Percentiles rank a stretch among this genome's conserved stretches.
Conservation (phyloP, 2,888 invertebrate species). For the Tinea semifulvella region DNA sequence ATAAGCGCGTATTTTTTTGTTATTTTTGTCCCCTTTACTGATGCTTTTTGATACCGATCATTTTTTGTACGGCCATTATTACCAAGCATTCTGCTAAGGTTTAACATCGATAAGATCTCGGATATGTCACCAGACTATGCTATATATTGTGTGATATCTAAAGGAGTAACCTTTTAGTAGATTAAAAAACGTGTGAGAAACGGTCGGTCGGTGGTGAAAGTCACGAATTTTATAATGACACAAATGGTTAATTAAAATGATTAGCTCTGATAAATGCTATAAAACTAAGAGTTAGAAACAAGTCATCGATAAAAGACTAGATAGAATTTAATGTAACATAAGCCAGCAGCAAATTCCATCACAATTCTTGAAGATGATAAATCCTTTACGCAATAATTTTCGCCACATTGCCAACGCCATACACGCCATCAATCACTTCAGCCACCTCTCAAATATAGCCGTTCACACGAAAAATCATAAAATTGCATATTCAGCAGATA, state of each 20-base stretch:
- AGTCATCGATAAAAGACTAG: too few species aligned
- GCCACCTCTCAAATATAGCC: slow-evolving; percentile 45
- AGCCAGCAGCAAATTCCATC: not conserved
- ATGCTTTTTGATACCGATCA: slow-evolving; percentile 60
- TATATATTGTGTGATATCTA: slow-evolving; percentile 44
- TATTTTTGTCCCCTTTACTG: slow-evolving; percentile 55
- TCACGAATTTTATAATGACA: too few species aligned
- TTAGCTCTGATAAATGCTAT: too few species aligned
- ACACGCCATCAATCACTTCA: slow-evolving; percentile 39
- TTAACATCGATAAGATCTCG: slow-evolving; percentile 60
- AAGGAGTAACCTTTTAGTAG: slow-evolving; percentile 49
- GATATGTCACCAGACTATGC: slow-evolving; percentile 55
- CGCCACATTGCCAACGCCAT: slow-evolving; percentile 25
- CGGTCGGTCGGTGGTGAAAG: not conserved
- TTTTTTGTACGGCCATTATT: slow-evolving; percentile 61
- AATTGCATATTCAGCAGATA: slow-evolving; percentile 44
- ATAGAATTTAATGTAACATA: too few species aligned
- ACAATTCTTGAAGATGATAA: slow-evolving; percentile 19
- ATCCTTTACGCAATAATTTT: slow-evolving; percentile 35
- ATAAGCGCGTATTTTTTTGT: slow-evolving; percentile 34
- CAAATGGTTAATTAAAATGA: too few species aligned
- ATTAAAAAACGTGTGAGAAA: slow-evolving; percentile 38
- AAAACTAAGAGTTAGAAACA: too few species aligned
- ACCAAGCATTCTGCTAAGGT: slow-evolving; percentile 56
- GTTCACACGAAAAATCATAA: slow-evolving; percentile 43